These are phyloP conservation scores for Schizopygopsis malacanthus DNA, from an alignment of 2,797 vertebrate genomes.

Conservation along the genomic window DNA sequence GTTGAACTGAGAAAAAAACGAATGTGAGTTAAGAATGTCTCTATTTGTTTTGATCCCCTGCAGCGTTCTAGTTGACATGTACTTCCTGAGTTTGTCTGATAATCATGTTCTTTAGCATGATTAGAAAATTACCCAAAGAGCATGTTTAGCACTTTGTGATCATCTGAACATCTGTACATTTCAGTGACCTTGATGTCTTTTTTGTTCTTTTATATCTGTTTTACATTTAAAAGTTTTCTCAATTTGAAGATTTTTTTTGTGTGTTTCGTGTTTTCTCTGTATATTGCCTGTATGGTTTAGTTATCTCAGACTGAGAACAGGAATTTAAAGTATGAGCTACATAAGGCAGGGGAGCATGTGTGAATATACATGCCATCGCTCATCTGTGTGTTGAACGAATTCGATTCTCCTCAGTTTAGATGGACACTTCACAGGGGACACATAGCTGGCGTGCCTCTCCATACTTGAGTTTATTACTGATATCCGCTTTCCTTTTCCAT, in stretches of 20 bases:
- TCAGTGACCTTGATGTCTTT: not conserved
- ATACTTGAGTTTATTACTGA: conserved; percentile 71
- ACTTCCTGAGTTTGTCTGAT: not conserved
- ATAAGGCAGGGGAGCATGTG: conserved; percentile 28
- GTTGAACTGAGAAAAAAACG: not conserved
- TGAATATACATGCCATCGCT: conserved; percentile 10
- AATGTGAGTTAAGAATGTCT: not conserved
- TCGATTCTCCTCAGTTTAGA: conserved; percentile 59
- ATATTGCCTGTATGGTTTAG: conserved; percentile 4
- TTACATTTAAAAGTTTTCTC: not conserved
- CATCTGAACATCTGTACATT: not conserved
- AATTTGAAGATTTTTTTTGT: not conserved
- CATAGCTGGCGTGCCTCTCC: conserved; percentile 72
- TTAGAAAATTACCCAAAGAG: not conserved
- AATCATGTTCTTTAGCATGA: not conserved
- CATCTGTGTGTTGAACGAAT: conserved; percentile 42
- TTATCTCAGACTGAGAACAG: conserved; percentile 45
- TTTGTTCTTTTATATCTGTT: not conserved
- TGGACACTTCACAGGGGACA: conserved; percentile 59
- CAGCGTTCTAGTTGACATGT: not conserved
- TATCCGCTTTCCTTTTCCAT: conserved; percentile 73
- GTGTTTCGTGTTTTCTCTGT: conserved; percentile 6
- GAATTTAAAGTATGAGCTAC: conserved; percentile 67
- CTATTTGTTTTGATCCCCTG: not conserved
- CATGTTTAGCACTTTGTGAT: not conserved